Base-by-base conservation (phyloP, 2,797 vertebrate species). In the Artibeus jamaicensis region DNA sequence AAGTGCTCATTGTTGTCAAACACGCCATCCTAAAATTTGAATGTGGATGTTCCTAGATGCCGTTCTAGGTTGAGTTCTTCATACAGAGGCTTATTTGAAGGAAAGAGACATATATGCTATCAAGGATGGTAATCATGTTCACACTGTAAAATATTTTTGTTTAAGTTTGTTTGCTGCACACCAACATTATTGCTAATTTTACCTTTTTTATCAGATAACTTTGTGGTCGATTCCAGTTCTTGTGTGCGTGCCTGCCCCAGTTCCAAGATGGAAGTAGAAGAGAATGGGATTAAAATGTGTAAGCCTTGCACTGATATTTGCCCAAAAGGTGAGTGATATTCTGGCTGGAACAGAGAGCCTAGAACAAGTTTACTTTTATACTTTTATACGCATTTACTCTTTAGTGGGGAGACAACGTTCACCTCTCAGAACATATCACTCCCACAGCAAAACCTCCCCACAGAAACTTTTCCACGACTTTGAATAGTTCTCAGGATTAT, bases 201-300 rank as follows among this genome's bases (percentile, higher is more conserved):
- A 42, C 10, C 82, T 76, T 79, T 91, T 37, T 78, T 86, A 97
- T 39, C 98, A 99, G 99, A 99, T 98, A 99, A 99, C 98, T 99
- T 99, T 96, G 99, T 99, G 98, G 99, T 99, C 65, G 99, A 99
- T 98, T 99, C 99, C 87, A 99, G 99, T 98, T 99, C 99, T 37
- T 99, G 99, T 96, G 99, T 99, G 39, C 99, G 99, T 95, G 99
- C 99, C 0, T 99, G 99, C 81, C 99, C 99, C 0, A 99, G 99
- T 97, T 99, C 99, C 98, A 99, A 99, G 98, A 99, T 99, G 99
- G 99, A 99, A 96, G 99, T 99, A 94, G 99, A 99, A 98, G 99
- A 99, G 98, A 99, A 99, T 95, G 99, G 99, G 12, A 99, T 99
- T 94, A 99, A 99, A 98, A 99, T 99, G 99, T 99, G 99, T 96